Evolutionary conservation across 2,797 vertebrate genomes (phyloP).

Genomic region (Sebastes hubbsi): DNA sequence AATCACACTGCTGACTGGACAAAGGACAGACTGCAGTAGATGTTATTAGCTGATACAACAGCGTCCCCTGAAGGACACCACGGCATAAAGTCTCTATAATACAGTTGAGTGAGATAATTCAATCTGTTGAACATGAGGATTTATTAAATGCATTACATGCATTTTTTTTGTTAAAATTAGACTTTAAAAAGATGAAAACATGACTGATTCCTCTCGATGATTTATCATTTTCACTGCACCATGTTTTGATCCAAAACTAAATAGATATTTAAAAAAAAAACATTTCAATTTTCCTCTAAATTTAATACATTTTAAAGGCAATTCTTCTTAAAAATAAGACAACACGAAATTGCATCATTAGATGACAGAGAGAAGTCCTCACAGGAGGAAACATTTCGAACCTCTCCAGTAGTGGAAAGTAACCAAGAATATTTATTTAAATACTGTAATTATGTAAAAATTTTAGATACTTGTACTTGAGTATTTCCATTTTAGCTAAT

Average conservation of each 20-base stretch:
- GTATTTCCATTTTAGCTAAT: no score
- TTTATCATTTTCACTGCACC: not conserved
- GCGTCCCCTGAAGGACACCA: constrained; percentile 23
- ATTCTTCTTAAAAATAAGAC: not conserved
- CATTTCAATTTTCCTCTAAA: not conserved
- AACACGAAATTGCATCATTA: not conserved
- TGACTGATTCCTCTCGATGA: not conserved
- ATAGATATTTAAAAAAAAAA: not conserved
- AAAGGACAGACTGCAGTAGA: not conserved
- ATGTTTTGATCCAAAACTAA: not conserved
- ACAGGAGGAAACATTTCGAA: not conserved
- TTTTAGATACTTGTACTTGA: no score
- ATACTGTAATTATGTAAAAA: not conserved
- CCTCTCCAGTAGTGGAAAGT: not conserved
- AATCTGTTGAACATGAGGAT: not conserved
- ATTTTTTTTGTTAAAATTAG: not conserved
- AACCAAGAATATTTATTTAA: not conserved
- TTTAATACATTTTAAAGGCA: not conserved
- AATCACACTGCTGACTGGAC: constrained; percentile 20
- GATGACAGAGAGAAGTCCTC: not conserved
- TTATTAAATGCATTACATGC: not conserved
- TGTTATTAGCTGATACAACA: not conserved
- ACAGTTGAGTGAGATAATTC: not conserved
- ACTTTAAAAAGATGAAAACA: not conserved
- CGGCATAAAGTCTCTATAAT: no score